phyloP scores from a whole-genome alignment of 2,888 invertebrate species.

The Escarpia spicata region DNA sequence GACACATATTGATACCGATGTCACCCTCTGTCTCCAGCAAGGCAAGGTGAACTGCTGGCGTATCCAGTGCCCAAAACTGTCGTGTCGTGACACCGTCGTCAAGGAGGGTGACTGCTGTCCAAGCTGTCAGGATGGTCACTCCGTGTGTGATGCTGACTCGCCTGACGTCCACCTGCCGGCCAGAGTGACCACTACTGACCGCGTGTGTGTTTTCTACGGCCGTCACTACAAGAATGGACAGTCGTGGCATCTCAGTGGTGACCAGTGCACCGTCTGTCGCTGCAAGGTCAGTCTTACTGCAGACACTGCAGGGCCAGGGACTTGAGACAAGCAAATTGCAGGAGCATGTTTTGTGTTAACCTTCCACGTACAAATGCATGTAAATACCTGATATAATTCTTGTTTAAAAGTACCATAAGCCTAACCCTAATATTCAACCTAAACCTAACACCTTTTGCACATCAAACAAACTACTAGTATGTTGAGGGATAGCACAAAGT shows the following conservation, averaged over 20 bases:
- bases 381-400: too few species aligned
- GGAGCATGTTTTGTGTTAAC: too few species aligned
- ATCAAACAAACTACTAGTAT: too few species aligned
- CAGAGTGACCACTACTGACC: background rate
- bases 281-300: conserved; percentile 52
- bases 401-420: too few species aligned
- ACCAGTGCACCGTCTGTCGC: conserved; percentile 58
- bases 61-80: conserved; percentile 80
- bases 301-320: too few species aligned
- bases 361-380: too few species aligned
- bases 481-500: too few species aligned
- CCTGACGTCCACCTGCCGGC: conserved; percentile 33
- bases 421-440: too few species aligned
- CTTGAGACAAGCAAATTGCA: too few species aligned
- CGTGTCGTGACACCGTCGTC: conserved; percentile 74
- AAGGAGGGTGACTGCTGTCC: conserved; percentile 78
- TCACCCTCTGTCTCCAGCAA: conserved; percentile 68
- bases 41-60: conserved; percentile 92
- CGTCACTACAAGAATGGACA: conserved; percentile 41
- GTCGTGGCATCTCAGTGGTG: conserved; percentile 44
- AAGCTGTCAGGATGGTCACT: conserved; percentile 72
- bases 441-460: too few species aligned
- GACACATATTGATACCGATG: background rate
- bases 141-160: conserved; percentile 43
- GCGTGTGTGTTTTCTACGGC: conserved; percentile 30